Evolutionary conservation across 2,888 invertebrate species (phyloP), one percentile per base, ranked within the genome.

Genomic region (Carabus problematicus): DNA sequence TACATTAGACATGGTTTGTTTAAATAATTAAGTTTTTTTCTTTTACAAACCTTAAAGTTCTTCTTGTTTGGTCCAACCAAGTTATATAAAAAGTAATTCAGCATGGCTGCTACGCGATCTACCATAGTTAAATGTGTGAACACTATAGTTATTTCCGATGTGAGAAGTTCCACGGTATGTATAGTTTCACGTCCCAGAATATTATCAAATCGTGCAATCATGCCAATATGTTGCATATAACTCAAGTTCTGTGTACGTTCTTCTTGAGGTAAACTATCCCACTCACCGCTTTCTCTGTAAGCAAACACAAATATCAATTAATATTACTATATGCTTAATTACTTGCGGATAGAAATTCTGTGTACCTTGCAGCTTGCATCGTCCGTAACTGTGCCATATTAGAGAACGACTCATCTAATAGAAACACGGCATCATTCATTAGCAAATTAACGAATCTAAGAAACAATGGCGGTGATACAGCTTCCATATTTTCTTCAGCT

Each of bases 341-440:
- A 18, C 49, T 47, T n/a, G 61, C 11, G 42, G 59, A 18, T n/a
- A 71, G 12, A 68, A 71, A 19, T 41, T 16, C 55, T 7, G n/a
- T 18, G 60, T 82, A 91, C 89, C 89, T 89, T 7, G 90, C 88
- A 72, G 89, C 85, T 79, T 95, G 91, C 83, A 95, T 85, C 73
- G 92, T 92, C 67, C 91, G 88, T 70, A 97, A 88, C 80, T 95
- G 93, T 61, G 93, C 90, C 91, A 97, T 93, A 79, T 94, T 94
- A 3, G 91, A 86, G 11, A 95, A 85, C 0, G 96, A 95, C 79
- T 98, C 97, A 79, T 97, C 97, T 72, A 99, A 81, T 11, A 99
- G 84, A 79, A 94, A 98, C 42, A 97, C 97, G 64, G 97, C 97
- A 84, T 99, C 98, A 79, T 99, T 99, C 81, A 98, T 97, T 12